Percentiles rank a stretch among this genome's conserved stretches.
Evolutionary conservation across 2,888 invertebrate genomes (phyloP).

Genomic region (Punctoribates punctum): DNA sequence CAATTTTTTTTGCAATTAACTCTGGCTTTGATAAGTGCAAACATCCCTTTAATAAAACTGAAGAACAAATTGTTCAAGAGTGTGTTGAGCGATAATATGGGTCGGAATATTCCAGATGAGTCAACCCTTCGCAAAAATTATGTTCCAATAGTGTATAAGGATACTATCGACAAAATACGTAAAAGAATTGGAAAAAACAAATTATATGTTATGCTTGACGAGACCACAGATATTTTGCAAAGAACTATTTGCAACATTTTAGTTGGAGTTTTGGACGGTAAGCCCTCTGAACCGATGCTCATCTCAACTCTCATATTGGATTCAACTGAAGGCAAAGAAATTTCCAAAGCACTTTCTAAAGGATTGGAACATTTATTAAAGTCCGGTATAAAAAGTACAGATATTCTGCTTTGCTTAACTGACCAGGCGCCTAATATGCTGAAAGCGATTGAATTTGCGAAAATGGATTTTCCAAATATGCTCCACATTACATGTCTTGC

Average conservation of each 20-base stretch:
- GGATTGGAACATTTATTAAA: neutral
- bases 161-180: neutral
- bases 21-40: neutral
- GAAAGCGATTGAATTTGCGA: neutral
- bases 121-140: neutral
- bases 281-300: neutral
- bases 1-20: neutral
- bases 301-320: neutral
- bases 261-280: neutral
- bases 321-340: neutral
- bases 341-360: neutral
- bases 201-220: neutral
- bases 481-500: neutral
- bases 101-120: neutral
- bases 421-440: neutral
- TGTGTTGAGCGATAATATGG: neutral
- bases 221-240: neutral
- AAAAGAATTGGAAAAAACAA: neutral
- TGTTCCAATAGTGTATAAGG: neutral
- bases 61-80: neutral
- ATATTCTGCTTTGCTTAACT: neutral
- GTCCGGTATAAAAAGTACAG: neutral
- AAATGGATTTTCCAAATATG: neutral
- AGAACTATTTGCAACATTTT: neutral
- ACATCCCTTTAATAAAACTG: neutral